phyloP scores from a whole-genome alignment of 1,140 invertebrate species.

The Musca vetustissima region DNA sequence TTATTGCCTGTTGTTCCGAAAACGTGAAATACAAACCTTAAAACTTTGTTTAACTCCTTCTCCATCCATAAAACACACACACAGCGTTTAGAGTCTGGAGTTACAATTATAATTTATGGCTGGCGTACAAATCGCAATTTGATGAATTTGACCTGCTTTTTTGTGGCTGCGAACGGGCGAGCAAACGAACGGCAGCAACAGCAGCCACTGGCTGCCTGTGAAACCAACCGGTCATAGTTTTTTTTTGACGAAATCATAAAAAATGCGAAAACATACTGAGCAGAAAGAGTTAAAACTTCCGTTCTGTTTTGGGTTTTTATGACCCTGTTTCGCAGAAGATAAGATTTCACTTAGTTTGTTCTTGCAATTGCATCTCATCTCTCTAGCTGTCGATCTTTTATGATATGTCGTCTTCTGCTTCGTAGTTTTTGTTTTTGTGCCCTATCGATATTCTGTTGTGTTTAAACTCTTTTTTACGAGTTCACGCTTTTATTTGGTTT shows the following conservation, averaged over 20 bases:
- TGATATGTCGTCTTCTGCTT: background rate
- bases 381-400: background rate
- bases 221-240: background rate
- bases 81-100: background rate
- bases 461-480: slow-evolving; percentile 19
- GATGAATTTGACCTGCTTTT: slow-evolving; percentile 20
- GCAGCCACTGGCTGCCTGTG: background rate
- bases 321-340: slow-evolving; percentile 20
- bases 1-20: background rate
- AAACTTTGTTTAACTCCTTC: background rate
- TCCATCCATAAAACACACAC: background rate
- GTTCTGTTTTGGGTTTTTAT: background rate
- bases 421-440: slow-evolving; percentile 7
- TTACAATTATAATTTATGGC: slow-evolving; percentile 10
- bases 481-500: slow-evolving; percentile 4
- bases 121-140: slow-evolving; percentile 16
- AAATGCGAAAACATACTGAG: background rate
- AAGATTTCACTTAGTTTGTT: background rate
- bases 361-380: background rate
- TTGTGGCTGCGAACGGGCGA: background rate
- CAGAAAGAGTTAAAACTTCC: slow-evolving; percentile 15
- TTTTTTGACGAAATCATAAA: slow-evolving; percentile 2
- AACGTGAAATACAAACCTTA: slow-evolving; percentile 10
- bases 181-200: background rate
- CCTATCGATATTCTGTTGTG: slow-evolving; percentile 5